Conservation (phyloP, 2,888 invertebrate species). For the Ceriagrion tenellum region DNA sequence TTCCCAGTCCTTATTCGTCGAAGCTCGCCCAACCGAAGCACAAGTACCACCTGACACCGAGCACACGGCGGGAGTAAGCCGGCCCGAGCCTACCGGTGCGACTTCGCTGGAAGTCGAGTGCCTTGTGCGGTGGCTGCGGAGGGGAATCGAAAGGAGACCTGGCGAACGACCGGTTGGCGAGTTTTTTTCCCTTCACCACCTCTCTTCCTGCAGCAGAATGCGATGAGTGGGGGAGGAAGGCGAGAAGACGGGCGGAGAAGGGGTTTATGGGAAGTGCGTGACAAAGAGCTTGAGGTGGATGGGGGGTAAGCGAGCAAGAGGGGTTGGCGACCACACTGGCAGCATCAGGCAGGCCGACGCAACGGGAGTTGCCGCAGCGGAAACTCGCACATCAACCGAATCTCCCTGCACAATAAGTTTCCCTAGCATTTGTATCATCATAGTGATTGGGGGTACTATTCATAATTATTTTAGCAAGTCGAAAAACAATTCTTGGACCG, state of each 20-base stretch:
- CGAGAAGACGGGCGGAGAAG: neutral
- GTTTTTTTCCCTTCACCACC: neutral
- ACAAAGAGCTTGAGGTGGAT: neutral
- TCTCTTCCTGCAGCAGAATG: constrained; percentile 25
- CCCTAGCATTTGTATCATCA: no score
- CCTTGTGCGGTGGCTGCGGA: neutral
- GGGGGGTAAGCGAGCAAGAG: neutral
- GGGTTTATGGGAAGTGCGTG: constrained; percentile 36
- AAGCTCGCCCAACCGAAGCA: neutral
- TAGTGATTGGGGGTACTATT: no score
- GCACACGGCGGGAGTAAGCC: neutral
- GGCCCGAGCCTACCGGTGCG: neutral
- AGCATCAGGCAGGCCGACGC: neutral
- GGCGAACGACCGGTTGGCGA: neutral
- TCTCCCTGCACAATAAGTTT: neutral
- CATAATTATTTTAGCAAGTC: no score
- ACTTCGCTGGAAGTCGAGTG: neutral
- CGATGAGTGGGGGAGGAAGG: neutral
- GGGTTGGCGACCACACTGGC: neutral
- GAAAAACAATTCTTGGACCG: no score
- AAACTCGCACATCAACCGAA: neutral
- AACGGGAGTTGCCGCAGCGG: constrained; percentile 28
- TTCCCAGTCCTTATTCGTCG: no score
- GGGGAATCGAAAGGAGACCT: constrained; percentile 26
- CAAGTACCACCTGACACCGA: neutral